Evolutionary conservation across 2,888 invertebrate genomes (phyloP), one percentile per base, ranked within the genome.

Genomic region (Diarsia brunnea): DNA sequence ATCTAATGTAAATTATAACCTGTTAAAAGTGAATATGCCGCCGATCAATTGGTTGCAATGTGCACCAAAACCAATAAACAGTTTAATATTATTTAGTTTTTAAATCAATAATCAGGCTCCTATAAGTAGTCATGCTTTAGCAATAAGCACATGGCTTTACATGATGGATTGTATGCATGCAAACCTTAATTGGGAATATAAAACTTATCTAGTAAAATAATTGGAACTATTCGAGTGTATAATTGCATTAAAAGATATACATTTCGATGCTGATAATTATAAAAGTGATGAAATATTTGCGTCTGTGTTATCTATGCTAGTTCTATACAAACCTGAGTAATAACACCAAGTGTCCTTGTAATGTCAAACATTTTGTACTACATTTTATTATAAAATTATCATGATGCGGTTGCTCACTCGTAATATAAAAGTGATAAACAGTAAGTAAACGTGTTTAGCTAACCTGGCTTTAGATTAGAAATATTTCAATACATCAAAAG

Each of bases 331-430:
- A 91, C 82, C 89, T 90, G 87, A 90, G 90, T 91, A 85, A 89
- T 90, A 91, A 91, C 89, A 90, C 89, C 89, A 89, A 84, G 89
- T 91, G 90, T 88, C 79, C 87, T 90, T 89, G 88, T 88, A 88
- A 91, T 88, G 89, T 90, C 89, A 90, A 91, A 91, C 89, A 88
- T 87, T 88, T 91, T 92, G 91, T 91, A 90, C 91, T 90, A 91
- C 85, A 84, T 89, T 87, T 90, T 84, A 87, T 88, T 87, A 90
- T 86, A 85, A 90, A 80, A 88, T 88, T 85, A 85, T 87, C 88
- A 84, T 85, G 82, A 85, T 86, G 84, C 79, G 87, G 82, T 89
- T 87, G 88, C 87, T 87, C 87, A 85, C 86, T 79, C 75, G 72
- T 81, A 79, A 75, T 88, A 87, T 80, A 85, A 87, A 86, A 82